Evolutionary conservation across 2,888 invertebrate genomes (phyloP).

Genomic region (Pheosia tremula): DNA sequence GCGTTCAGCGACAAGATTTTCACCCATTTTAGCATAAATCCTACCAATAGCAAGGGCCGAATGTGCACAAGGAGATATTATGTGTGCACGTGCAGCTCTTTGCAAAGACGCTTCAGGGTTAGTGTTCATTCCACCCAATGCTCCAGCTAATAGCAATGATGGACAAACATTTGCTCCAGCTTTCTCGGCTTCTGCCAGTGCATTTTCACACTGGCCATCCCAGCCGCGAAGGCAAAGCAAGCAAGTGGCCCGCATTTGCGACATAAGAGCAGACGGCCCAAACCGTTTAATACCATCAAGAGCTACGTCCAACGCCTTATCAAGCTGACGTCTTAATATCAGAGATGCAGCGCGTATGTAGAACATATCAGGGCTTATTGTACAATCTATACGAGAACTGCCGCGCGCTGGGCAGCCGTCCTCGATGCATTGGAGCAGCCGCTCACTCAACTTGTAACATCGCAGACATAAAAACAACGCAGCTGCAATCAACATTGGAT

Average conservation of each 20-base stretch:
- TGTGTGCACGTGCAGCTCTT: slow-evolving; percentile 70
- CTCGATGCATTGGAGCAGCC: slow-evolving; percentile 61
- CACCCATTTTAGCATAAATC: slow-evolving; percentile 56
- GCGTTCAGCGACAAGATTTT: slow-evolving; percentile 62
- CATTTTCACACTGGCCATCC: slow-evolving; percentile 62
- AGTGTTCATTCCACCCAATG: slow-evolving; percentile 51
- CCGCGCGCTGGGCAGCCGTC: slow-evolving; percentile 60
- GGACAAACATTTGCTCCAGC: slow-evolving; percentile 59
- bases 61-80: slow-evolving; percentile 61
- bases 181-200: slow-evolving; percentile 59
- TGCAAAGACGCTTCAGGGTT: slow-evolving; percentile 63
- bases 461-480: slow-evolving; percentile 75
- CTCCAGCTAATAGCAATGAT: slow-evolving; percentile 59
- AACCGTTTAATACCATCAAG: slow-evolving; percentile 53
- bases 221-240: slow-evolving; percentile 56
- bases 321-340: slow-evolving; percentile 52
- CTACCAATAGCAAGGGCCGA: slow-evolving; percentile 66
- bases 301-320: slow-evolving; percentile 54
- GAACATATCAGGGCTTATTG: slow-evolving; percentile 50
- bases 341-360: slow-evolving; percentile 67
- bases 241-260: slow-evolving; percentile 67
- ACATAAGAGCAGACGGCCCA: slow-evolving; percentile 66
- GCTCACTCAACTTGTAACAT: slow-evolving; percentile 65
- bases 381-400: slow-evolving; percentile 34
- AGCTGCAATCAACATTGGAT: slow-evolving; percentile 70